phyloP scores from a whole-genome alignment of 2,888 invertebrate species.

The Arctia plantaginis region DNA sequence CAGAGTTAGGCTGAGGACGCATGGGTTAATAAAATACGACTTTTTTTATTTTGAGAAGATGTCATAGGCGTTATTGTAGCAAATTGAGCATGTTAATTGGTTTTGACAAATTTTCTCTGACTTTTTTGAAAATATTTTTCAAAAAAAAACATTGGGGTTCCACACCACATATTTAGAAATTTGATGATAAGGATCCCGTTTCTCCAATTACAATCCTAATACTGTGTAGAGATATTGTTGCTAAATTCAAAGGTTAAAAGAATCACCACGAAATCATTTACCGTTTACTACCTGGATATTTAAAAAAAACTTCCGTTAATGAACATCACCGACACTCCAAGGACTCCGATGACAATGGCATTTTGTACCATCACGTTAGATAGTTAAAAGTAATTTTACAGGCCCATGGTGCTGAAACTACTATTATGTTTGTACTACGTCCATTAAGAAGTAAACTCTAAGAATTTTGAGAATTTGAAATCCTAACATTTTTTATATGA shows the following conservation, averaged over 20 bases:
- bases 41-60: conserved; percentile 1
- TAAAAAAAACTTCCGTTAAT: conserved; percentile 70
- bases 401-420: no score
- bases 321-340: conserved; percentile 81
- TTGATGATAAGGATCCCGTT: no score
- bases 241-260: no score
- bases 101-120: neutral
- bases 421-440: no score
- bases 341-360: conserved; percentile 74
- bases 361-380: conserved; percentile 68
- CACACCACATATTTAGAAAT: no score
- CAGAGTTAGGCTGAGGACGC: conserved; percentile 36
- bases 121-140: neutral
- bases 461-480: no score
- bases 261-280: neutral
- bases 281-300: neutral
- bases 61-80: neutral
- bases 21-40: conserved; percentile 29
- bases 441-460: no score
- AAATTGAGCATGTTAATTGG: conserved; percentile 7
- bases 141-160: neutral
- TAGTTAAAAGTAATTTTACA: no score
- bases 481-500: no score
- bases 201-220: no score
- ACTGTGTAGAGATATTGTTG: no score